Evolutionary conservation across 1,140 invertebrate genomes (phyloP), one percentile per base, ranked within the genome.

Genomic region (Danaus plexippus): DNA sequence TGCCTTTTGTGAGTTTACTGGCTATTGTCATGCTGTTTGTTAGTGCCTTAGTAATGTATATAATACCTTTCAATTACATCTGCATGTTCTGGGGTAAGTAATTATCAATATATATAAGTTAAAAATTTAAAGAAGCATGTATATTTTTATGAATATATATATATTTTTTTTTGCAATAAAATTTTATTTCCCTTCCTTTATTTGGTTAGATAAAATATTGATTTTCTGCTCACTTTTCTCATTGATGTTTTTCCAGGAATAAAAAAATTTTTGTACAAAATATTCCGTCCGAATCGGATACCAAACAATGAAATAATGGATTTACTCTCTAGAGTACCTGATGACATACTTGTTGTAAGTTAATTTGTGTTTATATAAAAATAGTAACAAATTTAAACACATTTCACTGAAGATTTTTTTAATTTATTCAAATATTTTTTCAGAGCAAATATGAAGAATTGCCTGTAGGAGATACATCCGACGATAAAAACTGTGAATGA

Each of bases 291-390:
- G 7, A 93, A 98, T 84, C 93, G 94, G 55, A 93, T 98, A 75
- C 94, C 96, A 9, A 98, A 99, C 80, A 99, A 98, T 88, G 98
- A 99, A 90, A 80, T 99, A 15, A 86, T 99, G 52, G 97, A 99
- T 88, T 94, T 98, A 66, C 88, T 99, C 47, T 97, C 96, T 0
- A 88, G 98, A 66, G 95, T 99, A 49, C 97, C 97, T 11, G 96
- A 97, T 78, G 95, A 98, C 75, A 94, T 95, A 75, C 93, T 95
- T 88, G 88, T 98, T 87, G 92, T 95, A 81, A 92, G 90, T 59
- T 61, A 43, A 46, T 53, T 62, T 47, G 11, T 47, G 52, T 18
- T 40, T 43, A 44, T 49, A 11, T 42, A 54, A 42, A 10, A 52
- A 52, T 22, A 13, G 12, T 32, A 0, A 32, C 7, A 32, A 0